These are phyloP conservation scores for Coelopa frigida DNA, from an alignment of 1,140 invertebrate species.

Conservation along the genomic window DNA sequence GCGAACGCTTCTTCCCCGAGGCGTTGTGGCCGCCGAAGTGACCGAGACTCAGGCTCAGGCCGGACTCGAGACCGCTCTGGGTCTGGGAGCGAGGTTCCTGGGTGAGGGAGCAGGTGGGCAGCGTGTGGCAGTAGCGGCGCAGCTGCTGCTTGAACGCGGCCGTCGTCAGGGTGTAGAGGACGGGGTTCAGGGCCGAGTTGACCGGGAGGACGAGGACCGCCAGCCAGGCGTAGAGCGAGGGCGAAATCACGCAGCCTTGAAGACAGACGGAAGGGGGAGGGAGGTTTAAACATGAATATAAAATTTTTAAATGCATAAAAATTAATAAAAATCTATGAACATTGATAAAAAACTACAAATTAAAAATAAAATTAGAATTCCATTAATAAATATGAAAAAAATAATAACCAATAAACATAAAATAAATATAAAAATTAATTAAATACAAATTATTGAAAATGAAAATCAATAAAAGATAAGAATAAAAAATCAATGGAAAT, in stretches of 20 bases:
- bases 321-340: not conserved
- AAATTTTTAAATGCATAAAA: not conserved
- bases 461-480: too few relatives aligned
- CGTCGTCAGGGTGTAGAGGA: constrained; percentile 63
- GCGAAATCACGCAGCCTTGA: constrained; percentile 45
- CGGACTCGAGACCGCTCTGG: constrained; percentile 37
- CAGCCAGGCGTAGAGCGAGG: constrained; percentile 57
- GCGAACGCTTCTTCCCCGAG: constrained; percentile 3
- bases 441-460: not conserved
- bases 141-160: constrained; percentile 51
- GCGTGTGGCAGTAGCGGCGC: constrained; percentile 33
- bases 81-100: constrained; percentile 28
- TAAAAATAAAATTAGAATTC: too few relatives aligned
- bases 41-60: constrained; percentile 32
- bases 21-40: constrained; percentile 18
- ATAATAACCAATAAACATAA: too few relatives aligned
- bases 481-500: not conserved
- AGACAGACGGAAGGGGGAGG: constrained; percentile 2
- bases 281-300: not conserved
- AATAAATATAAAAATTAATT: not conserved
- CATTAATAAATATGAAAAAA: too few relatives aligned
- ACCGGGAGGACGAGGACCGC: constrained; percentile 63
- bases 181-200: constrained; percentile 63
- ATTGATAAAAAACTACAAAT: not conserved
- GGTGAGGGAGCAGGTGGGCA: constrained; percentile 30